A percentile compares a stretch with the other conserved stretches of the same genome.
phyloP scores from a whole-genome alignment of 1,140 invertebrate genomes.

The Drosophila persimilis region DNA sequence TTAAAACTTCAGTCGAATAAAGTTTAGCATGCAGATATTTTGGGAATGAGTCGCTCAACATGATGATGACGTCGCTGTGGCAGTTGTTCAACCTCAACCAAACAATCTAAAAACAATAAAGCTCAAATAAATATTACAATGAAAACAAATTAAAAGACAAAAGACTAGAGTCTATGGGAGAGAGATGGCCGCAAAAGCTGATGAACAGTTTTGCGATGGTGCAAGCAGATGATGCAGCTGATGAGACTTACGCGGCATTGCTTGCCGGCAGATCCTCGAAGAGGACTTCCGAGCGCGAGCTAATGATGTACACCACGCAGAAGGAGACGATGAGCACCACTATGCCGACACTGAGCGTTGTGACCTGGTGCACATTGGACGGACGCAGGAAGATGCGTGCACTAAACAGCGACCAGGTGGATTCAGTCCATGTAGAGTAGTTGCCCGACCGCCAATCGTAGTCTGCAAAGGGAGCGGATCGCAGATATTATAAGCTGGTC shows the following conservation, averaged over 20 bases:
- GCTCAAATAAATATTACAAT: constrained; percentile 34
- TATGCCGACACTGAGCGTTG: constrained; percentile 87
- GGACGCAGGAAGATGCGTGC: constrained; percentile 93
- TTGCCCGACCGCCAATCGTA: constrained; percentile 91
- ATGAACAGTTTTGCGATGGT: constrained; percentile 3
- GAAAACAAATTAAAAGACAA: constrained; percentile 11
- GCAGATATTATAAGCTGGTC: neutral
- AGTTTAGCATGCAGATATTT: constrained; percentile 50
- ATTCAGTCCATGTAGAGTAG: constrained; percentile 97
- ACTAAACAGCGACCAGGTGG: constrained; percentile 90
- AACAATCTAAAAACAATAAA: constrained; percentile 72
- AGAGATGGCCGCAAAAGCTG: neutral
- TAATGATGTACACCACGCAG: constrained; percentile 88
- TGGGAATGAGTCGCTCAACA: constrained; percentile 40
- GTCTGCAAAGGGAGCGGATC: constrained; percentile 83
- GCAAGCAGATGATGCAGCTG: neutral
- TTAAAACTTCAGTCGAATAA: constrained; percentile 17
- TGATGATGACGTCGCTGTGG: constrained; percentile 33
- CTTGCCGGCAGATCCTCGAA: constrained; percentile 84
- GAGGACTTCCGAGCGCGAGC: constrained; percentile 86
- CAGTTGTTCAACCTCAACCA: constrained; percentile 54
- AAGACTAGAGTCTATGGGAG: constrained; percentile 1
- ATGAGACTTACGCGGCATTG: constrained; percentile 75
- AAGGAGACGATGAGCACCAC: constrained; percentile 87
- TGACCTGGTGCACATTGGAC: constrained; percentile 87